Conservation (phyloP, 2,113 vertebrate genomes). For the Pedetes capensis region DNA sequence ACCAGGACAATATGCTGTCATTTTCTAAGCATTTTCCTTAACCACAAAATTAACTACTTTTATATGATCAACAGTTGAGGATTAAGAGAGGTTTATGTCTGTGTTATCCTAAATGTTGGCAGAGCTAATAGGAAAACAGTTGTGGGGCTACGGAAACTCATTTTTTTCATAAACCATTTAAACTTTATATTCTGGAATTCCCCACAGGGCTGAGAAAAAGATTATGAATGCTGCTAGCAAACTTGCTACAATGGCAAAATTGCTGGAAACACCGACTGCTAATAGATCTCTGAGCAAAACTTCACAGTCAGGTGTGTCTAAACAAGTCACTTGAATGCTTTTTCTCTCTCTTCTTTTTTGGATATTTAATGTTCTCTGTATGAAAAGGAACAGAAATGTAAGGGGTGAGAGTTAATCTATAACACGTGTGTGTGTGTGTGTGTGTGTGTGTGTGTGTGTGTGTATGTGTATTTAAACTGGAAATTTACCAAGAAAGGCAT, state of each 20-base stretch:
- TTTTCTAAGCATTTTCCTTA: slow-evolving; percentile 15
- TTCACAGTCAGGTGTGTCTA: slow-evolving; percentile 71
- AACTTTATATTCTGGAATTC: slow-evolving; percentile 67
- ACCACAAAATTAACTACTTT: background rate
- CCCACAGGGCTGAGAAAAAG: slow-evolving; percentile 93
- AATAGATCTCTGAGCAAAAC: slow-evolving; percentile 79
- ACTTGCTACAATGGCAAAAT: slow-evolving; percentile 93
- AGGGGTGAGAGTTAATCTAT: background rate
- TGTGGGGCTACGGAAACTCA: background rate
- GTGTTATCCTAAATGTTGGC: background rate
- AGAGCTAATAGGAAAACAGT: slow-evolving; percentile 35
- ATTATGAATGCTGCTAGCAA: slow-evolving; percentile 96
- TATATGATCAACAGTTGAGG: background rate
- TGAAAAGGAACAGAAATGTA: background rate
- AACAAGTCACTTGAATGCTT: background rate
- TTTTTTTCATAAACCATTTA: slow-evolving; percentile 21
- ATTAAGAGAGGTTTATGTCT: background rate
- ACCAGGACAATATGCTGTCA: background rate
- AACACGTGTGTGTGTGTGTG: background rate
- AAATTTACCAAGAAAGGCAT: background rate
- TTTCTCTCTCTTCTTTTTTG: background rate
- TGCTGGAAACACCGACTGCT: slow-evolving; percentile 89
- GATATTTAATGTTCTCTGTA: background rate
- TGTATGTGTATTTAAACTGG: background rate
- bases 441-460: background rate